Evolutionary conservation across 1,140 invertebrate genomes (phyloP).

Genomic region (Macrostomum lignano): DNA sequence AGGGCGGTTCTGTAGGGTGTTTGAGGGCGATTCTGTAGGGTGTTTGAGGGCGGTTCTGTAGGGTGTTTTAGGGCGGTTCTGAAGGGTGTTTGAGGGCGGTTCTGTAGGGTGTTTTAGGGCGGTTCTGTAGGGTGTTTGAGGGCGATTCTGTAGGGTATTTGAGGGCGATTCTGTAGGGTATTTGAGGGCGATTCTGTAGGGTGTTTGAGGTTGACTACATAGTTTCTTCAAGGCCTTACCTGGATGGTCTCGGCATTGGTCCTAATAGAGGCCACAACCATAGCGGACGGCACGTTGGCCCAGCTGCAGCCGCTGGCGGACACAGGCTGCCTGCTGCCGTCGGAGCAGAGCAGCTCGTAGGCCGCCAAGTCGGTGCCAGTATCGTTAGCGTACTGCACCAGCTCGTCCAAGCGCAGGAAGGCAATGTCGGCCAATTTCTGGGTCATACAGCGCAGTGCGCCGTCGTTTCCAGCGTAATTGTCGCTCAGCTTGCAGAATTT

Average conservation of each 20-base stretch:
- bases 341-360: slow-evolving; percentile 56
- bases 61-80: too few relatives aligned
- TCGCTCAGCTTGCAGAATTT: slow-evolving; percentile 51
- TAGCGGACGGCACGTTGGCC: slow-evolving; percentile 48
- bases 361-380: slow-evolving; percentile 33
- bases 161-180: too few relatives aligned
- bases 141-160: too few relatives aligned
- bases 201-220: too few relatives aligned
- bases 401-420: slow-evolving; percentile 4
- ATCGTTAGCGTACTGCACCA: not conserved
- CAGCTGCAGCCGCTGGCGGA: slow-evolving; percentile 29
- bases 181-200: not conserved
- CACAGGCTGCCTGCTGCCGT: slow-evolving; percentile 40
- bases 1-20: too few relatives aligned
- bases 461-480: slow-evolving; percentile 59
- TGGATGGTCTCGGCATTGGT: slow-evolving; percentile 32
- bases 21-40: too few relatives aligned
- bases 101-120: too few relatives aligned
- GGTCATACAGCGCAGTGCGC: slow-evolving; percentile 43
- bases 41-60: too few relatives aligned
- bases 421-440: slow-evolving; percentile 3
- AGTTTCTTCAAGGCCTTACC: too few relatives aligned
- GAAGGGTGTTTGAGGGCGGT: too few relatives aligned
- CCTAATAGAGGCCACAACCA: too few relatives aligned
- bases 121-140: too few relatives aligned